Base-by-base conservation (phyloP, 2,113 vertebrate genomes). In the Corythaixoides concolor region DNA sequence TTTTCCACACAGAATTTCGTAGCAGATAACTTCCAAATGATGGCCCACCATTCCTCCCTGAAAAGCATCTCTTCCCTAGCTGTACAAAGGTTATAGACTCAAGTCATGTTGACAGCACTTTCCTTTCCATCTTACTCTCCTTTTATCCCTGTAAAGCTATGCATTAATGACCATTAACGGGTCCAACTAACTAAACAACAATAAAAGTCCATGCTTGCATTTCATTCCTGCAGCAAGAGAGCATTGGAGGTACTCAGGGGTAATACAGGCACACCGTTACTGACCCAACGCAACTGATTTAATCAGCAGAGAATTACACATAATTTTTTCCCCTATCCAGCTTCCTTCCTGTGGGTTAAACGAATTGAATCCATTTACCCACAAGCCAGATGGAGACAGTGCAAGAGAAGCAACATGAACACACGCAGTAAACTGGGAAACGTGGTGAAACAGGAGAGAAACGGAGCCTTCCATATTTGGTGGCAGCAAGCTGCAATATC, bases 171-270 rank as follows among this genome's bases (percentile, higher is more conserved):
- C 33, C 39, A 50, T 21, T 60, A 81, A 67, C 3, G 21, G 33
- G 21, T 18, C 13, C 43, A 49, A 19, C 83, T 43, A 39, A 63
- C 43, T 16, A 15, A 73, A 63, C 22, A 19, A 4, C 10, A 62
- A 30, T 14, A 24, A 5, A 59, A 82, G 52, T 8, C 67, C 21
- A 5, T 15, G 45, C 41, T 75, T 0, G 1, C 8, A 8, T 32
- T 63, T n/a, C 56, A 41, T 15, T 70, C 68, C 49, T 52, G 27
- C 47, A 68, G 43, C 53, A 47, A 10, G 19, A 58, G 21, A 32
- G 17, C 58, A 35, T 5, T 1, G 1, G 37, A 33, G 47, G 37
- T 26, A 47, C 33, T 39, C 55, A 9, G 21, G 24, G 30, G 49
- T 13, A 21, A 49, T 2, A 8, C 39, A 26, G 49, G 21, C 28